Evolutionary conservation across 1,140 invertebrate species (phyloP).

Genomic region (Drosophila malerkotliana): DNA sequence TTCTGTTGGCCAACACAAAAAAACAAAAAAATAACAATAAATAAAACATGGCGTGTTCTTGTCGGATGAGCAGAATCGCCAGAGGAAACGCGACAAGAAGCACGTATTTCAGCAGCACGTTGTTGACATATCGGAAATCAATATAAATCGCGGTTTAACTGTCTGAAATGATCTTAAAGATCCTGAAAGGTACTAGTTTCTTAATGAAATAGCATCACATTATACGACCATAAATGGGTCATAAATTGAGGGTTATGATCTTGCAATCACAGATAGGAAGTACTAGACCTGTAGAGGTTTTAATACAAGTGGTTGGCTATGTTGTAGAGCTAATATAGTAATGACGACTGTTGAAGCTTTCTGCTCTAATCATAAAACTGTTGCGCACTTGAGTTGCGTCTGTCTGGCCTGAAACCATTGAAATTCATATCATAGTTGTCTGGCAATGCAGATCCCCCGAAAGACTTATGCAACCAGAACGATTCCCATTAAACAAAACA

Average conservation of each 20-base stretch:
- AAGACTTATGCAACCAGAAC: slow-evolving; percentile 60
- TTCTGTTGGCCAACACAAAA: slow-evolving; percentile 15
- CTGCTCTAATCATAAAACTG: slow-evolving; percentile 24
- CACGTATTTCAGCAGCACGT: slow-evolving; percentile 53
- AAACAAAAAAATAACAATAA: slow-evolving; percentile 60
- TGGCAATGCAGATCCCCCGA: slow-evolving; percentile 28
- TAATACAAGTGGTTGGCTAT: slow-evolving; percentile 12
- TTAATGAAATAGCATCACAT: neutral
- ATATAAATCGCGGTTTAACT: slow-evolving; percentile 54
- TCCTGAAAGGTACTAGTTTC: no score
- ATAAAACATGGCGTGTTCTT: slow-evolving; percentile 67
- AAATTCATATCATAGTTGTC: slow-evolving; percentile 65
- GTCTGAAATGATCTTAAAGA: neutral
- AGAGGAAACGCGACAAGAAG: slow-evolving; percentile 58
- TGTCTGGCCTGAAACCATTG: slow-evolving; percentile 51
- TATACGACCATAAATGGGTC: neutral
- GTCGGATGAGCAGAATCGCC: slow-evolving; percentile 32
- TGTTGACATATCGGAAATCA: slow-evolving; percentile 64
- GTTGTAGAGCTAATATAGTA: slow-evolving; percentile 16
- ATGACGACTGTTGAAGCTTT: neutral
- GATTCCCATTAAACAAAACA: slow-evolving; percentile 56
- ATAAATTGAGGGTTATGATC: slow-evolving; percentile 29
- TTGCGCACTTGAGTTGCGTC: slow-evolving; percentile 28
- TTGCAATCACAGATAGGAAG: slow-evolving; percentile 10
- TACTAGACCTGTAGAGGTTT: slow-evolving; percentile 5